Base-by-base conservation (phyloP, 1,140 invertebrate genomes). In the Contarinia nasturtii region DNA sequence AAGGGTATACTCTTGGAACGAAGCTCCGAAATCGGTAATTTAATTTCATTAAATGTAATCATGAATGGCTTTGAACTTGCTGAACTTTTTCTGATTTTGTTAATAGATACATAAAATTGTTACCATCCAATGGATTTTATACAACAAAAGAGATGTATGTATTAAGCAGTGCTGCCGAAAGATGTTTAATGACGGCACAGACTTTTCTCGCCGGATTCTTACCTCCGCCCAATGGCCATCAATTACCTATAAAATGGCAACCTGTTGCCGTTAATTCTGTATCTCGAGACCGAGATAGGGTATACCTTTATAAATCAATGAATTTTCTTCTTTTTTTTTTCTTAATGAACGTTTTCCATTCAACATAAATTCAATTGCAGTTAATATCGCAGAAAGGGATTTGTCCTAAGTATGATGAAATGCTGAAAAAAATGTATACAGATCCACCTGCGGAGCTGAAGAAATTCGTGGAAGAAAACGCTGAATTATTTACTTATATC, bases 151-250 rank as follows among this genome's bases (percentile, higher is more conserved):
- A 83, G 63, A 69, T 88, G 20, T 68, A 67, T 49, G 71, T 87
- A 0, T 61, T 73, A n/a, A 88, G 84, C 57, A 90, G 86, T 54
- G 80, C 82, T 55, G 69, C 73, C 7, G 80, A 89, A 50, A 69
- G 90, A 36, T 88, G 86, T 56, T 65, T 90, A 50, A 89, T 88
- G 80, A 93, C 86, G 60, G 86, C 83, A 1, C 75, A 81, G 56
- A 70, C 76, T 33, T 70, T 91, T 46, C 67, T 92, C 19, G 85
- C 88, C 7, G 86, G 84, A 19, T 65, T 94, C 33, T 93, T 78
- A 66, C 82, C 80, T 19, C 86, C 88, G 1, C 60, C 62, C 7
- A 64, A 73, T 20, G 77, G 86, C 56, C 67, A 75, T 49, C 89
- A 88, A 74, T 73, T 86, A 55, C 59, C 69, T 0, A 65, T 94